Conservation (phyloP, 2,797 vertebrate genomes). For the Tapera naevia region DNA sequence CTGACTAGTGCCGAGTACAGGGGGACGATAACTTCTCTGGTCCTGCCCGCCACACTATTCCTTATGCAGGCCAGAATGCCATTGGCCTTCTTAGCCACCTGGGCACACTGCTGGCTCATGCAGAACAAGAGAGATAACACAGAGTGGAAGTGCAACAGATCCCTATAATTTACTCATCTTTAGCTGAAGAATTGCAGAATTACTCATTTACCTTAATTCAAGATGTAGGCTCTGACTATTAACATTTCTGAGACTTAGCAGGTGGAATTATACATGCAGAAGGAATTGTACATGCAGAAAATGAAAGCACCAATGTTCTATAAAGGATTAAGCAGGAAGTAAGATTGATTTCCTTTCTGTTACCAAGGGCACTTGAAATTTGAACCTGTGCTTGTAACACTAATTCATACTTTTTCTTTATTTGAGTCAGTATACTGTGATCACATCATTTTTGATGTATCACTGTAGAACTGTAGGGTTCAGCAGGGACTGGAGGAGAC, state of each 20-base stretch:
- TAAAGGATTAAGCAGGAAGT: not conserved
- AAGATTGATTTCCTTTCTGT: not conserved
- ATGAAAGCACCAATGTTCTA: not conserved
- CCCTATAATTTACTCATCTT: not conserved
- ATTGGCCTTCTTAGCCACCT: too few species aligned
- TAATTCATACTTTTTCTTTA: conserved; percentile 15
- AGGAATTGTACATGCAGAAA: not conserved
- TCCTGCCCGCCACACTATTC: too few species aligned
- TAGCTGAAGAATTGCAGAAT: not conserved
- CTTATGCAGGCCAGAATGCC: too few species aligned
- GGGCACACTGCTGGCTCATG: too few species aligned
- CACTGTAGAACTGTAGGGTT: not conserved
- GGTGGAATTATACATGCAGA: not conserved
- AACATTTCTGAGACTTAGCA: not conserved
- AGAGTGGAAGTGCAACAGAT: not conserved
- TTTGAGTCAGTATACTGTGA: conserved; percentile 12
- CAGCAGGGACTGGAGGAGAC: not conserved
- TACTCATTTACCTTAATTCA: not conserved
- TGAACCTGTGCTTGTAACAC: not conserved
- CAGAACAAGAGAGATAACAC: not conserved
- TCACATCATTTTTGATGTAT: not conserved
- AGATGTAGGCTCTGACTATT: not conserved
- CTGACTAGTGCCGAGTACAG: too few species aligned
- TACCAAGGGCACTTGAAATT: not conserved
- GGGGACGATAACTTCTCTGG: too few species aligned